A percentile compares a stretch with the other conserved stretches of the same genome.
Conservation (phyloP, 2,113 vertebrate species). For the Sphaerodactylus townsendi region DNA sequence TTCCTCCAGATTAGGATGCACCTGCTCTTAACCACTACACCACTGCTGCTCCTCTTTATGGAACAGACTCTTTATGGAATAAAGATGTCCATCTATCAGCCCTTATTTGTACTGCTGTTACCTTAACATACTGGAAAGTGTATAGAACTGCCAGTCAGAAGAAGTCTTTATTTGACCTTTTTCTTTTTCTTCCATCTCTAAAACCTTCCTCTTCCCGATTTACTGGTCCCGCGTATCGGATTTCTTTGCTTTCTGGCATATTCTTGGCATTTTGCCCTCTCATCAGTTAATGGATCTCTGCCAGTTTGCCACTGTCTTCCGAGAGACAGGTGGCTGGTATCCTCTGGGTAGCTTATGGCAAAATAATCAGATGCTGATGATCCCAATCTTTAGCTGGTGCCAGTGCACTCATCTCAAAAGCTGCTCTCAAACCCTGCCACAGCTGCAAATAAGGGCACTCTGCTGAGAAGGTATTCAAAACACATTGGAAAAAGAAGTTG, state of each 20-base stretch:
- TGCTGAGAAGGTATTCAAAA: slow-evolving; percentile 12
- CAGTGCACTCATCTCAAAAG: slow-evolving; percentile 37
- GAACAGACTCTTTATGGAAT: slow-evolving; percentile 17
- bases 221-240: not conserved
- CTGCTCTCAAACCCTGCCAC: slow-evolving; percentile 4
- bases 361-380: not conserved
- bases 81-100: not conserved
- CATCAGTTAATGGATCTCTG: slow-evolving; percentile 1
- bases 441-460: slow-evolving; percentile 13
- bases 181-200: slow-evolving; percentile 25
- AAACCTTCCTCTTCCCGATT: not conserved
- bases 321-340: not conserved
- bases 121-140: not conserved
- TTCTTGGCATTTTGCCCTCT: too few species aligned
- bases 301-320: not conserved
- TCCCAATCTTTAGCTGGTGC: slow-evolving; percentile 23
- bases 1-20: too few species aligned
- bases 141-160: slow-evolving; percentile 13
- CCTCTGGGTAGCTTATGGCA: not conserved
- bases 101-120: slow-evolving; percentile 22
- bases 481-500: slow-evolving; percentile 14
- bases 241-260: slow-evolving; percentile 11
- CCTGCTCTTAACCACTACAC: too few species aligned
- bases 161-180: slow-evolving; percentile 8
- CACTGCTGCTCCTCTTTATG: too few species aligned